Evolutionary conservation across 2,797 vertebrate species (phyloP), one percentile per base, ranked within the genome.

Genomic region (Rhinophrynus dorsalis): DNA sequence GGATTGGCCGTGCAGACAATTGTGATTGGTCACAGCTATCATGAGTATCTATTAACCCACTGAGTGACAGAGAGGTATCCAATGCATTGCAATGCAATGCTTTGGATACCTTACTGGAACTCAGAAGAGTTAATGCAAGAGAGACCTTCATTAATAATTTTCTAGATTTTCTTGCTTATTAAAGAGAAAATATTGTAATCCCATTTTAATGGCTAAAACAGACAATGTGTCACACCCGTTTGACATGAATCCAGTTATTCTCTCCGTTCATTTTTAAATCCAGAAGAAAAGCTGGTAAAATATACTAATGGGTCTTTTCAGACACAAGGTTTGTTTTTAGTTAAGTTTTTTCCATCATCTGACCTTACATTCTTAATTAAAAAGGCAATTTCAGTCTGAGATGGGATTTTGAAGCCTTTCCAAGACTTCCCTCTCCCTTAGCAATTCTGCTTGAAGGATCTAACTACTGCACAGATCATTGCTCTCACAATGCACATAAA

Each of bases 401-500:
- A 62, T 63, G 50, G 15, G 48, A 38, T 70, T 62, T 62, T 37
- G 29, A 55, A 62, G 37, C 11, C 35, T 23, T 33, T 55, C 26
- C 15, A 20, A 40, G 67, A 51, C 38, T 62, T 62, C 37, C 48
- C 27, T 69, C 18, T 69, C 45, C 45, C 42, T 33, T 61, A 12
- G 48, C 35, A 52, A 59, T 54, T 37, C 42, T 47, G 58, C 67
- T 50, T 47, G 51, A 48, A 70, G 58, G 38, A 55, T 48, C 58
- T 27, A n/a, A 55, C 15, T 62, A 27, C 21, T 55, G 26, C 29
- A 63, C 58, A 70, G 48, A 62, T 70, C 67, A 62, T 56, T 70
- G 58, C 62, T n/a, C 67, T 40, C 58, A 21, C 67, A 45, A 54
- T 70, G n/a, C 15, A 37, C 58, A 56, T 70, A 70, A 70, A 63